Evolutionary conservation across 2,113 vertebrate genomes (phyloP), one percentile per base, ranked within the genome.

Genomic region (Oreocharis arfaki): DNA sequence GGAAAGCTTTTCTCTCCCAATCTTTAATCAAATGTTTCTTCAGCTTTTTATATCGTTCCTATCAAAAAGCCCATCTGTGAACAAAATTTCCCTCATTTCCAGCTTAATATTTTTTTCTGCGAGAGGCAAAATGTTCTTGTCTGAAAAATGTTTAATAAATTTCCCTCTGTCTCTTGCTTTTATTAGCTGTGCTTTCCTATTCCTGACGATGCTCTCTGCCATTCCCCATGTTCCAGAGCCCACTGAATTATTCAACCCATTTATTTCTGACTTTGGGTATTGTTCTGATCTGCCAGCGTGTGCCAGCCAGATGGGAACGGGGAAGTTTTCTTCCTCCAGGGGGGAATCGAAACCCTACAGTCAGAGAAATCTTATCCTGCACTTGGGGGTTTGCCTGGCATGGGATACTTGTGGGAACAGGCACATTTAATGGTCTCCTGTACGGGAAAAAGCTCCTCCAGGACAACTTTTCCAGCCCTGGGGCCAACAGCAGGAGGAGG

Each of bases 161-260:
- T 95, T 97, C 80, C 94, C 44, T 32, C 91, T 35, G 81, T 61
- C 15, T 2, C 71, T 74, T 69, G 71, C 93, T 93, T 95, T 95
- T 93, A 91, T 95, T 95, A 96, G 93, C 73, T 7, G 8, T 35
- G 50, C 92, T 91, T 77, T 95, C 96, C 93, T 93, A 85, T 96
- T 93, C 68, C 95, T 90, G 92, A 81, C 7, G 3, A 33, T 2
- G 46, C 13, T 20, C 75, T 73, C 84, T 83, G 84, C 87, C 87
- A 75, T 96, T 60, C 87, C 87, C 87, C 41, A 1, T 64, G 44
- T 95, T 89, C 93, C 87, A 57, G 63, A 74, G 70, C 74, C 64
- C 69, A 12, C 92, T 97, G 67, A 95, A 96, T 97, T 96, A 97
- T 97, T 96, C 96, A 97, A 20, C 52, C 76, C 79, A 56, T 93